These are phyloP conservation scores for Magallana gigas DNA, from an alignment of 1,140 invertebrate genomes.

Conservation along the genomic window DNA sequence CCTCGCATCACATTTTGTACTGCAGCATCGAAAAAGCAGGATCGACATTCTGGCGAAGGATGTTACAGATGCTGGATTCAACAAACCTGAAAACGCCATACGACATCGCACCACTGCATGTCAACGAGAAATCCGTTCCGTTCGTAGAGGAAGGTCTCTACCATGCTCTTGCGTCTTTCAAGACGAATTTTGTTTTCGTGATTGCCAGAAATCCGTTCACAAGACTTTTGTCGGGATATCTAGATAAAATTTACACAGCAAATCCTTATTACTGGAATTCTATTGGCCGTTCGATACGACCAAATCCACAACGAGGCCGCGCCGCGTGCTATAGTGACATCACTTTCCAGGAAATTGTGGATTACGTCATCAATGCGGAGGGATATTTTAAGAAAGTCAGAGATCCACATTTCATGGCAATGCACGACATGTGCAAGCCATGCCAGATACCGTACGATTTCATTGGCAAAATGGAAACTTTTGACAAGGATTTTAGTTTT, in stretches of 20 bases:
- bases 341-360: constrained; percentile 52
- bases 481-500: constrained; percentile 45
- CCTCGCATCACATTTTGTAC: constrained; percentile 48
- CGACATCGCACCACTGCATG: neutral
- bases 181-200: constrained; percentile 37
- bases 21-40: constrained; percentile 54
- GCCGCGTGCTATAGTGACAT: constrained; percentile 49
- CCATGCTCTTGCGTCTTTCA: neutral
- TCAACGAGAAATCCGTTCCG: neutral
- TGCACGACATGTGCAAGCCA: constrained; percentile 42
- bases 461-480: constrained; percentile 57
- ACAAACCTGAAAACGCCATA: constrained; percentile 40
- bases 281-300: constrained; percentile 42
- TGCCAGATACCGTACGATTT: constrained; percentile 53
- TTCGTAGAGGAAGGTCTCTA: neutral
- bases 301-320: neutral
- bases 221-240: constrained; percentile 55
- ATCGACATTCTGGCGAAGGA: constrained; percentile 55
- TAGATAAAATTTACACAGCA: constrained; percentile 60
- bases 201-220: constrained; percentile 57
- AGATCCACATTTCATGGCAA: constrained; percentile 54
- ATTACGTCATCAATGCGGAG: constrained; percentile 49
- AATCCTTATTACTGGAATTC: constrained; percentile 54
- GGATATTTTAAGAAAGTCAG: neutral
- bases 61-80: constrained; percentile 42